Evolutionary conservation across 2,797 vertebrate species (phyloP).

Genomic region (Heliangelus exortis): DNA sequence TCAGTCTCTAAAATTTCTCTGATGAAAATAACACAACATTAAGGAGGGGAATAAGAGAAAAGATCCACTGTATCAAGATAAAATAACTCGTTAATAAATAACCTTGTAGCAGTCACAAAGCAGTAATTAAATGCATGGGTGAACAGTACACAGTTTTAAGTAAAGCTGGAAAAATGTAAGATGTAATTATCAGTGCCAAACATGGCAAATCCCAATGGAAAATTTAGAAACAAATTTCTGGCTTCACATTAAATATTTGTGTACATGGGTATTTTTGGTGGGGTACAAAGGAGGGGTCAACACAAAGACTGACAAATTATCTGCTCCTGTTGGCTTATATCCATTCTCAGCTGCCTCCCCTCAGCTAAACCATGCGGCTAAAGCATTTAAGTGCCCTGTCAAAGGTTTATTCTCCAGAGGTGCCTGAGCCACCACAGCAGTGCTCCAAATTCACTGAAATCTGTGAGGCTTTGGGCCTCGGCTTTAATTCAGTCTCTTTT

Average conservation of each 20-base stretch:
- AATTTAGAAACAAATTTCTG: constrained; percentile 80
- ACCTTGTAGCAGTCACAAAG: constrained; percentile 79
- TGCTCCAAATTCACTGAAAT: constrained; percentile 5
- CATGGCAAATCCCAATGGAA: constrained; percentile 75
- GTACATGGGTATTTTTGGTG: constrained; percentile 69
- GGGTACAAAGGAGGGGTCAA: constrained; percentile 10
- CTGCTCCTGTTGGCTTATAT: constrained; percentile 41
- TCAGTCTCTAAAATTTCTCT: constrained; percentile 79
- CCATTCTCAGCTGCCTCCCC: constrained; percentile 27
- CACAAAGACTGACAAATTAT: constrained; percentile 16
- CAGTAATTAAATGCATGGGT: constrained; percentile 83
- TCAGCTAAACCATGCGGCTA: constrained; percentile 43
- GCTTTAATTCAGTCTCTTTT: constrained; percentile 34
- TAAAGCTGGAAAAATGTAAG: constrained; percentile 78
- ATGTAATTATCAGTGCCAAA: constrained; percentile 82
- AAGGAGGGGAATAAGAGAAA: constrained; percentile 74
- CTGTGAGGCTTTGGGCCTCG: neutral
- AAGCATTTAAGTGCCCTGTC: constrained; percentile 55
- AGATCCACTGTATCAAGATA: constrained; percentile 80
- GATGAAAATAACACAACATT: constrained; percentile 85
- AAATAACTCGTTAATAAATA: constrained; percentile 86
- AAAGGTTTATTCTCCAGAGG: constrained; percentile 49
- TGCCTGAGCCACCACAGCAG: constrained; percentile 34
- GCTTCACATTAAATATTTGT: constrained; percentile 77
- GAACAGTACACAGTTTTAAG: constrained; percentile 80